Base-by-base conservation (phyloP, 64 coral and sea anemone genomes). In the Stichodactyla helianthus region DNA sequence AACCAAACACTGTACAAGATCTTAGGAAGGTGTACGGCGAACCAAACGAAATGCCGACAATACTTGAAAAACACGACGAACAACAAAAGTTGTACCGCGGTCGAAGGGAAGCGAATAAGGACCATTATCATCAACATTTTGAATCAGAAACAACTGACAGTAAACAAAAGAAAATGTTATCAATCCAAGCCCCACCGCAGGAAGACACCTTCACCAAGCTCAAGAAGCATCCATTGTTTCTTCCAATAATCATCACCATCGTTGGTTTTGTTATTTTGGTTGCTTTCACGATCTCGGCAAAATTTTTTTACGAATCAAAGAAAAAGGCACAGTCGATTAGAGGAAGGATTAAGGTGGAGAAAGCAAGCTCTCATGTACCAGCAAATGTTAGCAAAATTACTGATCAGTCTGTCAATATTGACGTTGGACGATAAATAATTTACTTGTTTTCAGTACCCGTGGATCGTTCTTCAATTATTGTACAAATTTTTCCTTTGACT, bases 231-330 rank as follows among this genome's bases (percentile, higher is more conserved):
- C 17, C 28, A 0, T 18, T 92, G 27, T 88, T 92, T 88, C 10
- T 84, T 20, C 86, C 91, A 8, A 17, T 84, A 26, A 5, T 79
- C 17, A 53, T 62, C 16, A 51, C 71, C 65, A 16, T 88, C 27
- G 18, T 52, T 22, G 59, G 77, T 44, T 50, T 78, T 2, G 51
- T 92, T 4, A 77, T 92, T 51, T 19, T 88, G 23, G 23, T 88
- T 50, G 28, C 70, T 57, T 88, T 77, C 27, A 55, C n/a, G 12
- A n/a, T 52, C 19, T 59, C 17, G 6, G 86, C 74, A 13, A 52
- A 23, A 44, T 0, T 35, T 22, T 10, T 53, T 15, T 51, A 77
- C 14, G 6, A 52, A 0, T 77, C 74, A 79, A 6, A 88, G 20
- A 2, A 54, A 28, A 54, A 79, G 14, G 50, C 16, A 50, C n/a